A percentile compares a stretch with the other conserved stretches of the same genome.
Conservation (phyloP, 2,888 invertebrate genomes). For the Agrypnus murinus region DNA sequence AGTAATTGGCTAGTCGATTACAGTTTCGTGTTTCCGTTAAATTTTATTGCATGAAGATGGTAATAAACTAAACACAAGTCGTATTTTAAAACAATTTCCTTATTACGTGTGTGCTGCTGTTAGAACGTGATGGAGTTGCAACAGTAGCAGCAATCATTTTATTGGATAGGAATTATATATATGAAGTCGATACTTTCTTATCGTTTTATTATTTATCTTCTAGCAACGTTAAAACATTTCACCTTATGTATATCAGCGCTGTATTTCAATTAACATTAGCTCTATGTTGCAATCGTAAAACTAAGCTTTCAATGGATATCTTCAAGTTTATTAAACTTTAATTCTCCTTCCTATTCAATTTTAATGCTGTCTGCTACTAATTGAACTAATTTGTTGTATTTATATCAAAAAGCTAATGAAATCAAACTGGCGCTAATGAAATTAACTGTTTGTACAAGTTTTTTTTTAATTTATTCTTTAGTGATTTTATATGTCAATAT, state of each 20-base stretch:
- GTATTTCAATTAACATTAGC: conserved; percentile 13
- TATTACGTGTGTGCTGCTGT: conserved; percentile 22
- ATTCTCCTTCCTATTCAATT: conserved; percentile 4
- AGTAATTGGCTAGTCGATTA: neutral
- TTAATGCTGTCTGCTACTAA: conserved; percentile 14
- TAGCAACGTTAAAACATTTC: conserved; percentile 23
- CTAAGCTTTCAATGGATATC: neutral
- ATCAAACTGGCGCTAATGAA: conserved; percentile 18
- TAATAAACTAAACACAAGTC: conserved; percentile 18
- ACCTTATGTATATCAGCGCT: neutral
- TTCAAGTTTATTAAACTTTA: conserved; percentile 19
- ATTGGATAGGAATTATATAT: conserved; percentile 10
- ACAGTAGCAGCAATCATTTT: conserved; percentile 21
- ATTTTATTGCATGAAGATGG: conserved; percentile 26
- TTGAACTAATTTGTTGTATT: conserved; percentile 15
- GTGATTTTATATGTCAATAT: conserved; percentile 17
- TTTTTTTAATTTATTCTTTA: conserved; percentile 16
- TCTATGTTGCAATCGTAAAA: conserved; percentile 2
- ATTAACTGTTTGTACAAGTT: conserved; percentile 21
- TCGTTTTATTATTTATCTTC: conserved; percentile 20
- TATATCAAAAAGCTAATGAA: neutral
- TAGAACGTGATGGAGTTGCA: conserved; percentile 8
- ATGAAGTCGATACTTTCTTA: conserved; percentile 24
- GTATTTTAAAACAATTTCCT: conserved; percentile 34
- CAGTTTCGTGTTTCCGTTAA: conserved; percentile 28